These are phyloP conservation scores for Sepioteuthis lessoniana DNA, from an alignment of 2,888 invertebrate genomes.

Conservation along the genomic window DNA sequence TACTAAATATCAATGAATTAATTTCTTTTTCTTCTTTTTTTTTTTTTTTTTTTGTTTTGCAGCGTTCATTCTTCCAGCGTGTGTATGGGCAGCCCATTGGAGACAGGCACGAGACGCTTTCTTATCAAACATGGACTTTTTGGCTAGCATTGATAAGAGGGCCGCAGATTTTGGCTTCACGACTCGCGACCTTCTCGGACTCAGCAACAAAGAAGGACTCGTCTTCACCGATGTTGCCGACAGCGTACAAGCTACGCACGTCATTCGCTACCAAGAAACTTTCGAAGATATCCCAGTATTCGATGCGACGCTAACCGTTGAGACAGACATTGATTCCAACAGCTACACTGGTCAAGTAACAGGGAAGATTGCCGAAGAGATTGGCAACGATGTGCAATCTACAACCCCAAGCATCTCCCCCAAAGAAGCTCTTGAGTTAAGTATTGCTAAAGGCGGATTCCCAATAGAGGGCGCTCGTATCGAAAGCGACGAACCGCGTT, in stretches of 20 bases:
- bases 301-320: slow-evolving; percentile 57
- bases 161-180: not conserved
- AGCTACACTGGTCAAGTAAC: slow-evolving; percentile 55
- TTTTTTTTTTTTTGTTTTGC: not conserved
- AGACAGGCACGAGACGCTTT: not conserved
- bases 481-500: slow-evolving; percentile 39
- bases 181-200: slow-evolving; percentile 25
- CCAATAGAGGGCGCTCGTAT: not conserved
- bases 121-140: not conserved
- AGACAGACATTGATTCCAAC: slow-evolving; percentile 52
- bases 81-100: slow-evolving; percentile 23
- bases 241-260: slow-evolving; percentile 56
- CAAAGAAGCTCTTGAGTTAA: slow-evolving; percentile 51
- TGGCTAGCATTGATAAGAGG: not conserved
- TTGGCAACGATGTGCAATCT: slow-evolving; percentile 54
- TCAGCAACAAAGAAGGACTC: slow-evolving; percentile 51
- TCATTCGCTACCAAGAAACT: slow-evolving; percentile 57
- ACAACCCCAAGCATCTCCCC: slow-evolving; percentile 50
- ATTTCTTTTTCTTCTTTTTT: not conserved
- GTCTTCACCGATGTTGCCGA: slow-evolving; percentile 38
- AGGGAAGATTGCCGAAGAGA: slow-evolving; percentile 56
- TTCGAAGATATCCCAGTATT: slow-evolving; percentile 58
- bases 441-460: slow-evolving; percentile 48
- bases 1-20: not conserved
- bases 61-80: not conserved